Percentiles rank a stretch among this genome's conserved stretches.
These are phyloP conservation scores for Anas bahamensis DNA, from an alignment of 2,797 vertebrate genomes.

Conservation along the genomic window DNA sequence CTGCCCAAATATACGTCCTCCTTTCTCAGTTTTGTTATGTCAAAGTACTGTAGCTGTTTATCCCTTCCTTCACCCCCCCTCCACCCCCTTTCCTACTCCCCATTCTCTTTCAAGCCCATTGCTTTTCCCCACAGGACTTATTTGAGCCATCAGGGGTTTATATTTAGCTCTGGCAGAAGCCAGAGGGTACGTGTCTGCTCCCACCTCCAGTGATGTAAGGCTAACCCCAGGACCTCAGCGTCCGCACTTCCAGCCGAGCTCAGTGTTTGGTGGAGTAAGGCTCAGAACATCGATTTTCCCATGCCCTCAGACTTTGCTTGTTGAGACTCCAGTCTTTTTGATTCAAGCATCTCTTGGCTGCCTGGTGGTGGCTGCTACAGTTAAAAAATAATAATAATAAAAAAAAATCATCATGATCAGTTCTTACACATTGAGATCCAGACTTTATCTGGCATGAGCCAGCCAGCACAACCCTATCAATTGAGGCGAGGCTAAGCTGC, in stretches of 20 bases:
- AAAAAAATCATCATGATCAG: background rate
- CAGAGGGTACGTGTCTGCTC: background rate
- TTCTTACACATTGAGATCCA: background rate
- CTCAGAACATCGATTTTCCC: background rate
- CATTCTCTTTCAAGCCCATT: background rate
- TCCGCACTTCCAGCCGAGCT: background rate
- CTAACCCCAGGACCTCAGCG: background rate
- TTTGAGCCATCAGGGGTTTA: background rate
- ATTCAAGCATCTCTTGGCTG: background rate
- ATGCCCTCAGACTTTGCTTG: background rate
- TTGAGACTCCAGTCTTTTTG: background rate
- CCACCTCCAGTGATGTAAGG: background rate
- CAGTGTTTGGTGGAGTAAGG: background rate
- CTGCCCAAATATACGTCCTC: background rate
- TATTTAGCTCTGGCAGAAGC: conserved; percentile 15
- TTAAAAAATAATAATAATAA: background rate
- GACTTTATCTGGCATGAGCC: accelerated
- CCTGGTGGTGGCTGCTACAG: background rate
- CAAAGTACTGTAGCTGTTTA: background rate
- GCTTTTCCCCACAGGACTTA: background rate
- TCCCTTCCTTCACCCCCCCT: background rate
- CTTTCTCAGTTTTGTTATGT: background rate
- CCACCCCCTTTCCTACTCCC: too few relatives aligned
- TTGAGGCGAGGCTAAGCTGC: background rate
- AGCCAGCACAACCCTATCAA: background rate